These are phyloP conservation scores for Panulirus ornatus DNA, from an alignment of 1,140 invertebrate genomes.

Conservation along the genomic window DNA sequence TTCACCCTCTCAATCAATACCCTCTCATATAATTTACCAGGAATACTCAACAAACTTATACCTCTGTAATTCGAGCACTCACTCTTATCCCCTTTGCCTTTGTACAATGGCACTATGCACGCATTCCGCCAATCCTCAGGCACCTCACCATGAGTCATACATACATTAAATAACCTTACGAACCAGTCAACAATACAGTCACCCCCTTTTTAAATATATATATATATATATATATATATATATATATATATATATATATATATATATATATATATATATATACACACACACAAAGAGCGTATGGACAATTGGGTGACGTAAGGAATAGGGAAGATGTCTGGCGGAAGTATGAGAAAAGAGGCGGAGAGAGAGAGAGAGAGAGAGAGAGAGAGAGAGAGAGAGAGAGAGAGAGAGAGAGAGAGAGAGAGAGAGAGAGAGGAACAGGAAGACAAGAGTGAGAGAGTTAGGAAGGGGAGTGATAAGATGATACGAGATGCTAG, in stretches of 20 bases:
- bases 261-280: neutral
- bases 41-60: no score
- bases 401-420: slow-evolving; percentile 48
- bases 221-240: neutral
- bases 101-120: no score
- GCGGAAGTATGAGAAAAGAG: neutral
- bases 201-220: no score
- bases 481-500: neutral
- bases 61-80: no score
- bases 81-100: no score
- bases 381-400: slow-evolving; percentile 5
- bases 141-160: no score
- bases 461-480: neutral
- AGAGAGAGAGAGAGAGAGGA: slow-evolving; percentile 26
- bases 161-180: no score
- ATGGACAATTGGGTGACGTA: neutral
- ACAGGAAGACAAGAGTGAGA: neutral
- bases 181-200: no score
- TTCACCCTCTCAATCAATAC: no score
- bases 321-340: neutral
- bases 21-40: no score
- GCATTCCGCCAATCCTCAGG: no score
- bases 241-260: neutral
- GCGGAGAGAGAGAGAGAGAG: slow-evolving; percentile 39
- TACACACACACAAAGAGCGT: no score